These are phyloP conservation scores for Bubo blakistoni DNA, from an alignment of 2,113 vertebrate genomes.

Conservation along the genomic window DNA sequence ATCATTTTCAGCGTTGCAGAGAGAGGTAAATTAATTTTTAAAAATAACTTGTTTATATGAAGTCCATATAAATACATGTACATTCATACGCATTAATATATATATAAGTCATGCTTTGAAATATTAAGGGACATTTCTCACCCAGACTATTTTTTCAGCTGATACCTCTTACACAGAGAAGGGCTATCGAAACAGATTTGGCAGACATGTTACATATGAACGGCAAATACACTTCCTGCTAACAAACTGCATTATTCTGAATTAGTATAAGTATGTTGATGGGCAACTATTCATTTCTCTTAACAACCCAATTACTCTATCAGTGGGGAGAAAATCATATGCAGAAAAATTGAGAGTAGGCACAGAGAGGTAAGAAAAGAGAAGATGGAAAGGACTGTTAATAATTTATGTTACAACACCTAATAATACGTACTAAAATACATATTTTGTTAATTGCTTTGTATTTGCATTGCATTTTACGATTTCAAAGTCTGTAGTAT, in stretches of 20 bases:
- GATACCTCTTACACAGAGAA: background rate
- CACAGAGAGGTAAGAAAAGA: background rate
- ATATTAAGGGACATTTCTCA: background rate
- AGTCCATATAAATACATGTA: background rate
- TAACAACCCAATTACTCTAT: background rate
- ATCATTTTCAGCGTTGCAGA: conserved; percentile 92
- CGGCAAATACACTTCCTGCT: background rate
- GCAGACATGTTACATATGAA: background rate
- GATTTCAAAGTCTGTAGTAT: background rate
- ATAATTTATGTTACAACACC: background rate
- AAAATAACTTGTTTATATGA: background rate
- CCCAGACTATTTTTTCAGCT: background rate
- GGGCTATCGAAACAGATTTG: background rate
- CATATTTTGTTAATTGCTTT: background rate
- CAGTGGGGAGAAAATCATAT: background rate
- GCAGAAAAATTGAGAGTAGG: background rate
- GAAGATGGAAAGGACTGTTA: background rate
- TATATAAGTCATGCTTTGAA: background rate
- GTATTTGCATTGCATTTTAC: background rate
- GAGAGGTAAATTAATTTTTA: conserved; percentile 82
- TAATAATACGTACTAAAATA: background rate
- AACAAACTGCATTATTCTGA: background rate
- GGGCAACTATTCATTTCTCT: background rate
- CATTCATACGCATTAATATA: background rate
- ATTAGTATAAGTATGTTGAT: background rate